These are phyloP conservation scores for Dasysyrphus albostriatus DNA, from an alignment of 2,888 invertebrate genomes.

Conservation along the genomic window DNA sequence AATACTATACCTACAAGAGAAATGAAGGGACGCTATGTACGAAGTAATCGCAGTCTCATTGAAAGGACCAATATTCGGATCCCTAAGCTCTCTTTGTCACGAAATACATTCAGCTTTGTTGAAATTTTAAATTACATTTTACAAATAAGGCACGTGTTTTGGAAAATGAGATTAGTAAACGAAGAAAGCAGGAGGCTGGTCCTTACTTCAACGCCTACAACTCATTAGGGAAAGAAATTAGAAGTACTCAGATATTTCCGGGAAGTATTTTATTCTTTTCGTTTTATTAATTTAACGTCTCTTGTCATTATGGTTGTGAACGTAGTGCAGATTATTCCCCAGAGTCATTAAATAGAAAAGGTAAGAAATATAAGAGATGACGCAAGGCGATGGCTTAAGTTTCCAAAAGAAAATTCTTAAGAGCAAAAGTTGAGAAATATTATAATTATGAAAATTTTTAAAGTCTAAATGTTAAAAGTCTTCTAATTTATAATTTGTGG, in stretches of 20 bases:
- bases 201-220: not conserved
- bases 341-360: constrained; percentile 2
- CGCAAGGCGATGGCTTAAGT: not conserved
- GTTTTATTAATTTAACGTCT: not conserved
- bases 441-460: not conserved
- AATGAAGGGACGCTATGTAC: not conserved
- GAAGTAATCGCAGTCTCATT: not conserved
- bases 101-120: not conserved
- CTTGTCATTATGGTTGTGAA: not conserved
- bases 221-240: not conserved
- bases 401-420: not conserved
- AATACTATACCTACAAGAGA: not conserved
- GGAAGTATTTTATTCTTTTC: not conserved
- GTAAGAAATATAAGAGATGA: not conserved
- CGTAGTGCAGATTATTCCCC: not conserved
- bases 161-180: not conserved
- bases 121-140: not conserved
- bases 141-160: not conserved
- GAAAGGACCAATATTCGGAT: not conserved
- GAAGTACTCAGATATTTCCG: not conserved
- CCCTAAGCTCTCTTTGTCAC: not conserved
- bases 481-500: not conserved
- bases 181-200: not conserved
- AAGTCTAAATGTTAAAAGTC: not conserved
- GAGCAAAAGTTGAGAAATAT: not conserved